Evolutionary conservation across 92 coral and sea anemone species (phyloP).

Genomic region (Pocillopora grandis): DNA sequence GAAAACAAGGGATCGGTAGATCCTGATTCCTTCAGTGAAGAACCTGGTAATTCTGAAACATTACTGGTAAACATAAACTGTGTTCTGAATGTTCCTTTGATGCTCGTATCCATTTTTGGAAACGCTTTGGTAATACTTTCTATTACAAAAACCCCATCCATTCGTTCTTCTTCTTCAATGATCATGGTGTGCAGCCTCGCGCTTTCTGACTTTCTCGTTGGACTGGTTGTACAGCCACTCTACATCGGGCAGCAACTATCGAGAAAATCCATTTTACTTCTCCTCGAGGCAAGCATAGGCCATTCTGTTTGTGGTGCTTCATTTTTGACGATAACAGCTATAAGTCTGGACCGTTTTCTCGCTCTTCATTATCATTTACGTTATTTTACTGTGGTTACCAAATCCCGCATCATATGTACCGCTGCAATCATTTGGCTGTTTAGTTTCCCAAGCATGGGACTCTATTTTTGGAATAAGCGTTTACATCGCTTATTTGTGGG

Average conservation of each 20-base stretch:
- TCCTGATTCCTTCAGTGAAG: background rate
- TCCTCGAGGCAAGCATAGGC: background rate
- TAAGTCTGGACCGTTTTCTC: background rate
- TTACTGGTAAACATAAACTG: constrained; percentile 3
- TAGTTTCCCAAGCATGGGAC: background rate
- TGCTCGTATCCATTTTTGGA: constrained; percentile 1
- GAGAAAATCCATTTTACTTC: background rate
- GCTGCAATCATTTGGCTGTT: background rate
- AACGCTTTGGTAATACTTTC: constrained; percentile 20
- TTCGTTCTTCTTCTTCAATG: constrained; percentile 1
- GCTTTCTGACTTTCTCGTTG: background rate
- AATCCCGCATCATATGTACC: background rate
- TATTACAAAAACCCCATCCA: background rate
- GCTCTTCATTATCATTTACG: background rate
- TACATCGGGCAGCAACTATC: background rate
- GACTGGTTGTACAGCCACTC: background rate
- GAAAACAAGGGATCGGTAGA: background rate
- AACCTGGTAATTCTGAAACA: background rate
- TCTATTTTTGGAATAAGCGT: background rate
- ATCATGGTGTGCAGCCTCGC: background rate
- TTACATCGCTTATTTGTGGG: background rate
- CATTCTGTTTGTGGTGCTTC: constrained; percentile 2
- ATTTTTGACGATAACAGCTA: background rate
- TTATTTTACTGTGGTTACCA: background rate
- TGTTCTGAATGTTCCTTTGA: background rate